Evolutionary conservation across 2,113 vertebrate species (phyloP).

Genomic region (Myocastor coypus): DNA sequence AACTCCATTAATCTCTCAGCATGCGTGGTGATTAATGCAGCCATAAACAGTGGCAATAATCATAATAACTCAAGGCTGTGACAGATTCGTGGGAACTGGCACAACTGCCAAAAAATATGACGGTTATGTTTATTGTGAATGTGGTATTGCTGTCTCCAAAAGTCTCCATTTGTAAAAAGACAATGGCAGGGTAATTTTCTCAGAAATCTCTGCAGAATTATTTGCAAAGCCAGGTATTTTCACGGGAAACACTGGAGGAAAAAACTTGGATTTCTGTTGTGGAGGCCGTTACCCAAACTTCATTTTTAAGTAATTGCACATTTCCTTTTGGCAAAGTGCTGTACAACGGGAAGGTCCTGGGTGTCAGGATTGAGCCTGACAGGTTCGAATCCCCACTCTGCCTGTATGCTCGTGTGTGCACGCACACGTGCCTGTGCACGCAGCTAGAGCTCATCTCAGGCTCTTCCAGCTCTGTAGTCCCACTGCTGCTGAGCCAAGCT

Average conservation of each 20-base stretch:
- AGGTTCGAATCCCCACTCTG: background rate
- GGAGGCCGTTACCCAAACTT: background rate
- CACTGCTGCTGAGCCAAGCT: fast-evolving
- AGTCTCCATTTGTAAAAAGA: background rate
- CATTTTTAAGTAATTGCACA: background rate
- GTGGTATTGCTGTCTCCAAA: background rate
- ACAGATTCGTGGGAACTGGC: background rate
- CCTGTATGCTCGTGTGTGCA: fast-evolving
- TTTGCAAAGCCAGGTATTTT: constrained; percentile 39
- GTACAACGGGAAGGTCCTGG: background rate
- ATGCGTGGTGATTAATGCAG: constrained; percentile 47
- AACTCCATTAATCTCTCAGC: constrained; percentile 41
- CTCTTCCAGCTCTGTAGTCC: background rate
- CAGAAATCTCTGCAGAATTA: constrained; percentile 3
- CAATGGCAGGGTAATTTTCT: background rate
- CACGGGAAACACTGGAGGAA: background rate
- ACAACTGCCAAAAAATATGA: background rate
- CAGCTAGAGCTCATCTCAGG: background rate
- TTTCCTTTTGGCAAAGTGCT: background rate
- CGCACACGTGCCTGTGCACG: background rate
- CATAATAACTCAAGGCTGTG: constrained; percentile 31
- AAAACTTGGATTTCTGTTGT: background rate
- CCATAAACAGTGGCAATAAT: constrained; percentile 44
- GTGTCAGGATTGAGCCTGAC: background rate
- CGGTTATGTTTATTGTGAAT: background rate